phyloP scores from a whole-genome alignment of 2,888 invertebrate species.

The Sarcophaga variegata region DNA sequence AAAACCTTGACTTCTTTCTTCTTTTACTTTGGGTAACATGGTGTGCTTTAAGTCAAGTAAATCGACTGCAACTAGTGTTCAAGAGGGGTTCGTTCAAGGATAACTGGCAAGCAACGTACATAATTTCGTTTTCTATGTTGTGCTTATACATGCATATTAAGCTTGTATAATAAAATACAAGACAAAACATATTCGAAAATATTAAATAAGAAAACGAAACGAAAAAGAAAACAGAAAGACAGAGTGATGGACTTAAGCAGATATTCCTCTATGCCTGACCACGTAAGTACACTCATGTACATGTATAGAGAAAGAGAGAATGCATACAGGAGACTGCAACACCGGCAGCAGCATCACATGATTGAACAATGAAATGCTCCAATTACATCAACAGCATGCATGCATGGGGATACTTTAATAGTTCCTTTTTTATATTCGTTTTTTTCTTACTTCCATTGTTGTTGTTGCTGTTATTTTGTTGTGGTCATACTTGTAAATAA shows the following conservation, averaged over 20 bases:
- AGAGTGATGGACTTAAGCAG: no score
- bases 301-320: no score
- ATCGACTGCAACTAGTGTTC: constrained; percentile 12
- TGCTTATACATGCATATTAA: neutral
- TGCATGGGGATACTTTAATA: constrained; percentile 58
- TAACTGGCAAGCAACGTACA: constrained; percentile 2
- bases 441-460: neutral
- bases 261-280: neutral
- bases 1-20: constrained; percentile 36
- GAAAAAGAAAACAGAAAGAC: neutral
- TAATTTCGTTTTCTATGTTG: neutral
- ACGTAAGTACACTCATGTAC: neutral
- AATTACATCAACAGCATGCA: constrained; percentile 57
- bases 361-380: constrained; percentile 49
- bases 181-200: constrained; percentile 51
- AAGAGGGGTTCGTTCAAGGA: constrained; percentile 57
- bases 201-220: constrained; percentile 21
- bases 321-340: no score
- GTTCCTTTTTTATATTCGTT: constrained; percentile 6
- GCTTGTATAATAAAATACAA: constrained; percentile 24
- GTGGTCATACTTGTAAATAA: constrained; percentile 53
- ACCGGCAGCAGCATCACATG: neutral
- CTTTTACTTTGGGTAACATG: neutral
- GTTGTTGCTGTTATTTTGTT: constrained; percentile 20
- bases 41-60: neutral